These are phyloP conservation scores for Syngnathus typhle DNA, from an alignment of 2,113 vertebrate species.

Conservation along the genomic window DNA sequence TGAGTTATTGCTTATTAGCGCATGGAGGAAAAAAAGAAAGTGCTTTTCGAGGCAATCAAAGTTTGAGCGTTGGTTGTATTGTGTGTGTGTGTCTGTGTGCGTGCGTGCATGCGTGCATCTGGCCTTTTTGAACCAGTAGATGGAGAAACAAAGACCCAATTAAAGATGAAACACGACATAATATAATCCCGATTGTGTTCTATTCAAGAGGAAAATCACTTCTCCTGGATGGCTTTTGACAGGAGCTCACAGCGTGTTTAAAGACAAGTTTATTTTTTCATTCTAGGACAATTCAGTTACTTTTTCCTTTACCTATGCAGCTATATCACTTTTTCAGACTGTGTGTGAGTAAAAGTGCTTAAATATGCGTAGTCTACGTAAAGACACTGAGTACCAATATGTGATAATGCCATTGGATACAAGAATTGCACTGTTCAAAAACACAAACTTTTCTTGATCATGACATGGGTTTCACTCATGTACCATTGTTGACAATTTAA, in stretches of 20 bases:
- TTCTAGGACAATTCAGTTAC: background rate
- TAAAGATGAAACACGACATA: background rate
- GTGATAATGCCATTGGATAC: no score
- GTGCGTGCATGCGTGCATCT: no score
- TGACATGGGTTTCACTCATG: no score
- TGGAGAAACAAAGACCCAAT: background rate
- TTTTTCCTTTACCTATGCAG: background rate
- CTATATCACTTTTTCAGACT: no score
- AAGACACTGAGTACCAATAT: no score
- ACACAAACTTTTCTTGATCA: no score
- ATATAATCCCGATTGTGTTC: background rate
- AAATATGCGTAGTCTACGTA: no score
- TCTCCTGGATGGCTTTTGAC: background rate
- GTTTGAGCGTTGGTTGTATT: background rate
- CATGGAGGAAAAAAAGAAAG: conserved; percentile 3
- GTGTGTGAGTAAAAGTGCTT: no score
- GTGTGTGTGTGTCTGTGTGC: background rate
- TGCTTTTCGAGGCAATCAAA: background rate
- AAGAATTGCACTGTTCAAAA: no score
- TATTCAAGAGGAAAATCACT: background rate
- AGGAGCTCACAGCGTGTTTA: no score
- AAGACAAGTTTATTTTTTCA: background rate
- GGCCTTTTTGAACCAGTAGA: background rate
- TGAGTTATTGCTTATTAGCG: conserved; percentile 11
- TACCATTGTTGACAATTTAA: no score